Evolutionary conservation across 2,888 invertebrate species (phyloP).

Genomic region (Mesopsocus fuscifrons): DNA sequence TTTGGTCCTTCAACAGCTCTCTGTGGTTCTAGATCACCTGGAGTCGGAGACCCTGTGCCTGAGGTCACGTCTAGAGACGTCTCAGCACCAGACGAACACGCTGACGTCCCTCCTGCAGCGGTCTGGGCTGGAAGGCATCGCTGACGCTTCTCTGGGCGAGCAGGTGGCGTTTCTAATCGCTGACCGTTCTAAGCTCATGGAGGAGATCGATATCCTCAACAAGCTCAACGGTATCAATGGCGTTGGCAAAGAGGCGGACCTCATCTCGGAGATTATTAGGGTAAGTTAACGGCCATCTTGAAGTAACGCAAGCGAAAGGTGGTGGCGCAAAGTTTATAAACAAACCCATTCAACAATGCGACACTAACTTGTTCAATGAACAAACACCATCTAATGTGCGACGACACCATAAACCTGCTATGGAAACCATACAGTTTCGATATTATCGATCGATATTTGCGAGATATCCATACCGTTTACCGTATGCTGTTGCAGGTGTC

Average conservation of each 20-base stretch:
- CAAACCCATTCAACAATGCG: no score
- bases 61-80: conserved; percentile 17
- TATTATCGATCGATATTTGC: no score
- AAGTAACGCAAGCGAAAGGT: no score
- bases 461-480: conserved; percentile 5
- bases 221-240: conserved; percentile 19
- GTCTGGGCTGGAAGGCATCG: conserved; percentile 25
- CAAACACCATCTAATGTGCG: no score
- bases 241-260: conserved; percentile 13
- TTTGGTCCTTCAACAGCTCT: background rate
- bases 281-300: conserved; percentile 16
- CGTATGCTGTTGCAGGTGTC: conserved; percentile 18
- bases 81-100: conserved; percentile 18
- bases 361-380: background rate
- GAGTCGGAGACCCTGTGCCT: conserved; percentile 20
- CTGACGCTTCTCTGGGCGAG: conserved; percentile 24
- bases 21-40: conserved; percentile 16
- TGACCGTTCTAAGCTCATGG: conserved; percentile 26
- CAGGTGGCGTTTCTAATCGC: conserved; percentile 26
- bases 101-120: conserved; percentile 22
- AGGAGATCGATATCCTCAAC: conserved; percentile 25
- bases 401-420: no score
- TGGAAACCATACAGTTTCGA: no score
- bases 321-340: no score
- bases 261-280: conserved; percentile 23